Evolutionary conservation across 2,797 vertebrate genomes (phyloP).

Genomic region (Tokudaia tokunoshimensis): DNA sequence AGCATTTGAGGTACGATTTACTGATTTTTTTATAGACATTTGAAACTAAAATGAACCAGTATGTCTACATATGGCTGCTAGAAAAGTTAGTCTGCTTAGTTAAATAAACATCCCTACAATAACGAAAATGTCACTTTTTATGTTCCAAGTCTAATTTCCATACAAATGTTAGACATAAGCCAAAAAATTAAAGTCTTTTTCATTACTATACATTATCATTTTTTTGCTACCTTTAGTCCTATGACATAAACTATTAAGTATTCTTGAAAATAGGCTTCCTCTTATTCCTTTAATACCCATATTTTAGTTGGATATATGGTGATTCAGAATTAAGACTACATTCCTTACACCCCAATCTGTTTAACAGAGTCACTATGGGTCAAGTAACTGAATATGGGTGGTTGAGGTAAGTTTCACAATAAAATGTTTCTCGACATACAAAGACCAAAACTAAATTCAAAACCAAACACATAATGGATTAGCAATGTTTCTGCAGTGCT

Average conservation of each 20-base stretch:
- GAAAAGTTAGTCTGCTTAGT: not conserved
- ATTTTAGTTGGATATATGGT: not conserved
- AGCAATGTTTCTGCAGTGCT: not conserved
- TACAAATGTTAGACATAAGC: not conserved
- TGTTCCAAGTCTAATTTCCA: not conserved
- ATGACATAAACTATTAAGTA: not conserved
- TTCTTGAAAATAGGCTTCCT: not conserved
- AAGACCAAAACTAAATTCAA: not conserved
- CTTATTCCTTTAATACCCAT: not conserved
- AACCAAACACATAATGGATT: not conserved
- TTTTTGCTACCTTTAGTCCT: not conserved
- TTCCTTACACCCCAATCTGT: not conserved
- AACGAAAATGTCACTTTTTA: not conserved
- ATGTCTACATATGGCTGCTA: not conserved
- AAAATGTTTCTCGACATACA: not conserved
- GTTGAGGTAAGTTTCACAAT: not conserved
- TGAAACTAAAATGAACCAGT: not conserved
- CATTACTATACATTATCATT: not conserved
- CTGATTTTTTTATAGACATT: not conserved
- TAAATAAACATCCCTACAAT: not conserved
- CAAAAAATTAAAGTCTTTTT: slow-evolving; percentile 2
- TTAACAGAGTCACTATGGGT: not conserved
- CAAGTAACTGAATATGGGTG: not conserved
- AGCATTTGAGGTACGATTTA: not conserved
- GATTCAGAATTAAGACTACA: not conserved